These are phyloP conservation scores for Noctilio leporinus DNA, from an alignment of 2,113 vertebrate genomes.

Conservation along the genomic window DNA sequence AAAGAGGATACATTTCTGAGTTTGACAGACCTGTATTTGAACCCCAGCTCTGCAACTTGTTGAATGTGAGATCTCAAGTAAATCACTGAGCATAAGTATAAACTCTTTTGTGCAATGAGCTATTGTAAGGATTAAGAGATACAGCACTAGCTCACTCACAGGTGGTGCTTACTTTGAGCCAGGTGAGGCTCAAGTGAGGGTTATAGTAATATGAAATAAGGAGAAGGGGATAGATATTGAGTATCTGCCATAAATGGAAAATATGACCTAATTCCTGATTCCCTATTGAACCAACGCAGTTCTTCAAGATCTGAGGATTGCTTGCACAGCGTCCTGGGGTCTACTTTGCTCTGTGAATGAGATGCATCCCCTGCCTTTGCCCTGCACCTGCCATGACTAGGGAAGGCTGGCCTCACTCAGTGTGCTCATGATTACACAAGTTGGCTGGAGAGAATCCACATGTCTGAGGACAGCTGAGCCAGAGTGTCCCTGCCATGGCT, in stretches of 20 bases:
- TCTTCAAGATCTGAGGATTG: too few species aligned
- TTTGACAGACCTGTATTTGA: not conserved
- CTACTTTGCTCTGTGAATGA: not conserved
- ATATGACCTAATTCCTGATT: not conserved
- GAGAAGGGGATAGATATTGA: not conserved
- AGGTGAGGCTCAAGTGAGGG: not conserved
- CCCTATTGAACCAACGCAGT: not conserved
- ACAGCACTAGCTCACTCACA: not conserved
- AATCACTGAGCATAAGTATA: not conserved
- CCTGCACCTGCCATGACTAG: not conserved
- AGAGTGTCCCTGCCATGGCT: slow-evolving; percentile 62
- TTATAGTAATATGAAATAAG: not conserved
- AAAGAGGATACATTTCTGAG: not conserved
- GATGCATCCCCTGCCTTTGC: not conserved
- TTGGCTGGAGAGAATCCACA: slow-evolving; percentile 67
- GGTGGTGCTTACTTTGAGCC: not conserved
- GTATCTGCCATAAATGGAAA: not conserved
- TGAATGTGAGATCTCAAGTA: not conserved
- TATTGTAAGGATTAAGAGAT: not conserved
- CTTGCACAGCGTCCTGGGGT: not conserved
- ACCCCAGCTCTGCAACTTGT: not conserved
- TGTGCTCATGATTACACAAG: not conserved
- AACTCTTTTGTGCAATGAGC: not conserved
- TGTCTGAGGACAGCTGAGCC: slow-evolving; percentile 74
- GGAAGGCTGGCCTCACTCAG: not conserved